Base-by-base conservation (phyloP, 2,888 invertebrate species). In the Clitarchus hookeri region DNA sequence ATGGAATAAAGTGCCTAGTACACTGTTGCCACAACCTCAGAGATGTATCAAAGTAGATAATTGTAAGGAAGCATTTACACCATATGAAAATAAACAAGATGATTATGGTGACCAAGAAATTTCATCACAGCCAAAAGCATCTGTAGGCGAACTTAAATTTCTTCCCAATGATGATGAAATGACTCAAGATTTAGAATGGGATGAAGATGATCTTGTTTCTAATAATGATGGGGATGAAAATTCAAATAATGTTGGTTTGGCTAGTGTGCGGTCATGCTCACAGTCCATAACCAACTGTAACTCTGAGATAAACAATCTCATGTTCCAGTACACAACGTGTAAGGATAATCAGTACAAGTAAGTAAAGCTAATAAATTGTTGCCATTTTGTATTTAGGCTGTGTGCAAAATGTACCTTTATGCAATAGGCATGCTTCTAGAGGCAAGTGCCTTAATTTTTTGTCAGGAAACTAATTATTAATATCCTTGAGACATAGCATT, bases 181-280 rank as follows among this genome's bases (percentile, higher is more conserved):
- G 25, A 88, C 87, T 87, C 87, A 83, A 85, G 88, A 87, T 83
- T 87, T 89, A 36, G 88, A 89, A 85, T 89, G 89, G 88, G 89
- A 89, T 86, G 88, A 88, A 85, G 88, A 88, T n/a, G 88, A 88
- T 53, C 83, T 88, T 44, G 79, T 84, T 19, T 9, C 65, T 19
- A 23, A 65, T 16, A 65, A 65, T 23, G 23, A 65, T 65, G 65
- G 65, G 6, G 65, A 65, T 65, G 65, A 65, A 65, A 65, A 65
- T 65, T 65, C 16, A 6, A 65, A 65, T 16, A 65, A 23, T 23
- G 23, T 65, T 13, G 65, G 16, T 65, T 65, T 65, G 11, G 65
- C 19, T 16, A 65, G 13, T 65, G 65, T 65, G 65, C 13, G 23
- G 65, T 65, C 23, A 23, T 65, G 65, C 65, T 65, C 65, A 65